Evolutionary conservation across 2,797 vertebrate species (phyloP).

Genomic region (Danio aesculapii): DNA sequence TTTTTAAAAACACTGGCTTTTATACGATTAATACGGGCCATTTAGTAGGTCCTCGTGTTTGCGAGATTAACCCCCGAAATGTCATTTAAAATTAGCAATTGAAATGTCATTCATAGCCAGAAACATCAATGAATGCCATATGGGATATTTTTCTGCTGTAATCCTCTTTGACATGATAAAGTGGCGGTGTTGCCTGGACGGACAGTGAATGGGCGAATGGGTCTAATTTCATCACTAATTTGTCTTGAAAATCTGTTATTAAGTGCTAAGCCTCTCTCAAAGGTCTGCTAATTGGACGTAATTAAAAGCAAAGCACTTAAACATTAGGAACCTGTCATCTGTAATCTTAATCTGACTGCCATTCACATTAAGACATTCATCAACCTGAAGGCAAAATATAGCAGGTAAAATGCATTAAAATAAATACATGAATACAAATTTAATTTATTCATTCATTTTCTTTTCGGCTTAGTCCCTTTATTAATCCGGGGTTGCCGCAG

Average conservation of each 20-base stretch:
- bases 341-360: slow-evolving; percentile 4
- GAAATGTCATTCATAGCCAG: slow-evolving; percentile 7
- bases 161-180: slow-evolving; percentile 28
- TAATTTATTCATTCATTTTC: too few relatives aligned
- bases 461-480: too few relatives aligned
- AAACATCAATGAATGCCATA: slow-evolving; percentile 28
- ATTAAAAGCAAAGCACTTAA: slow-evolving; percentile 27
- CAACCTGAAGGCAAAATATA: background rate
- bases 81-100: slow-evolving; percentile 32
- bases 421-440: too few relatives aligned
- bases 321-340: slow-evolving; percentile 42
- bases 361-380: background rate
- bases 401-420: too few relatives aligned
- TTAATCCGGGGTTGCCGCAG: too few relatives aligned
- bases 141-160: slow-evolving; percentile 18
- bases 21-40: background rate
- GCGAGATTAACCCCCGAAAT: background rate
- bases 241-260: slow-evolving; percentile 38
- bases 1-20: background rate
- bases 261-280: slow-evolving; percentile 33
- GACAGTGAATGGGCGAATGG: slow-evolving; percentile 4
- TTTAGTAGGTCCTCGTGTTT: background rate
- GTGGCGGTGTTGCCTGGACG: background rate
- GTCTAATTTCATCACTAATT: slow-evolving; percentile 37
- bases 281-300: slow-evolving; percentile 42